Base-by-base conservation (phyloP, 2,888 invertebrate genomes). In the Calameuta filiformis region DNA sequence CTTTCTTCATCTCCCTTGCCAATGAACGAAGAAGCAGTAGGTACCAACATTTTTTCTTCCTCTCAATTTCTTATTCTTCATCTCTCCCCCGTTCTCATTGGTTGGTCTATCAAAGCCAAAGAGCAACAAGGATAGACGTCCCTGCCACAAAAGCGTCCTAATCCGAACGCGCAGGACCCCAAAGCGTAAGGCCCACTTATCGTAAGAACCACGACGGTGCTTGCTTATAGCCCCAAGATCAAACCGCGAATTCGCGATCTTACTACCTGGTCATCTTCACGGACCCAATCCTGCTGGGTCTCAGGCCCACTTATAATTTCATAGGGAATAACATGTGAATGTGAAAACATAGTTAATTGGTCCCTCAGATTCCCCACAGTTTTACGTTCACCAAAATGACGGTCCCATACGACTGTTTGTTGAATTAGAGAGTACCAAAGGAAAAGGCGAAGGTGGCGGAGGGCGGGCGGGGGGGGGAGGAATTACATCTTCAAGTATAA, bases 381-480 rank as follows among this genome's bases (percentile, higher is more conserved):
- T 56, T 23, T 23, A 56, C 56, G 56, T 56, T 56, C 56, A 23
- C 23, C 56, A 23, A 56, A 15, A 56, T 56, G 56, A 56, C 15
- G 9, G 56, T 56, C 56, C 56, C 23, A 1, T 56, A 56, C 9
- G 68, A 68, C 69, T 73, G 35, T 34, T n/a, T 71, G 73, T 71
- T 79, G 71, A 34, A 56, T 23, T 76, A 76, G 79, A 84, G 85
- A 85, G 82, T 84, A 84, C 82, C 79, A 80, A 79, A 81, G 81
- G 78, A 80, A 68, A 35, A 12, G 12, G 3, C 12, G 12, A 12
- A 35, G 35, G 12, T 12, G 35, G 35, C 0, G 35, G 35, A 2
- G 35, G 73, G 6, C 77, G 69, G 68, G 1, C 31, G 31, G 34
- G 78, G 35, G 71, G 15, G 37, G n/a, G 12, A 1, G 1, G 15